phyloP scores from a whole-genome alignment of 2,888 invertebrate genomes.

The Hemithea aestivaria region DNA sequence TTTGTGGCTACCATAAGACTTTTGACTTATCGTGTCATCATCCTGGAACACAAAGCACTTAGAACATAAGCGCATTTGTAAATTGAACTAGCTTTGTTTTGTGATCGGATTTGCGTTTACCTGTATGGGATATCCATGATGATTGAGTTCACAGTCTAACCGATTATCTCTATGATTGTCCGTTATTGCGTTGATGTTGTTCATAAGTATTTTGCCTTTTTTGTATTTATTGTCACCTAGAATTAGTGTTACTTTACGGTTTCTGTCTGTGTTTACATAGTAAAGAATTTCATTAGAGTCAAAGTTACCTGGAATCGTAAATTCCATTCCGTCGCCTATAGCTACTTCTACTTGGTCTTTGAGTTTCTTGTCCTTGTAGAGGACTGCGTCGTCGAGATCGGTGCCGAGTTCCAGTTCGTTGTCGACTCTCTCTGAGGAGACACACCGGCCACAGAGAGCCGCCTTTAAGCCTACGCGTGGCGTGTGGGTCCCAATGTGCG shows the following conservation, averaged over 20 bases:
- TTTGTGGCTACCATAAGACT: slow-evolving; percentile 95
- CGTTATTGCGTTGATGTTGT: slow-evolving; percentile 90
- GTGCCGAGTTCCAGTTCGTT: slow-evolving; percentile 82
- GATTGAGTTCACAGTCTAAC: slow-evolving; percentile 86
- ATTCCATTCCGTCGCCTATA: slow-evolving; percentile 95
- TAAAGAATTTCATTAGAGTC: not conserved
- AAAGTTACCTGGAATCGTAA: slow-evolving; percentile 89
- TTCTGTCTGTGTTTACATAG: too few species aligned
- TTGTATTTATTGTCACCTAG: slow-evolving; percentile 90
- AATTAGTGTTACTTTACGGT: not conserved
- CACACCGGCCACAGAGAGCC: slow-evolving; percentile 82
- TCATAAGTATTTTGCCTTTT: slow-evolving; percentile 88
- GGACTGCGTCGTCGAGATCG: slow-evolving; percentile 89
- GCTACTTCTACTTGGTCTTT: slow-evolving; percentile 94
- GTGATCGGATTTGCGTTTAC: slow-evolving; percentile 33
- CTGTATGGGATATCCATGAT: slow-evolving; percentile 83
- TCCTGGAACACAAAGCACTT: slow-evolving; percentile 61
- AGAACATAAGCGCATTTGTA: slow-evolving; percentile 14
- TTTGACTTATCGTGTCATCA: slow-evolving; percentile 91
- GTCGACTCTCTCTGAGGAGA: slow-evolving; percentile 83
- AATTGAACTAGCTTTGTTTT: not conserved
- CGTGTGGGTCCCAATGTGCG: slow-evolving; percentile 49
- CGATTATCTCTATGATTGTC: slow-evolving; percentile 87
- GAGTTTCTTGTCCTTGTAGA: slow-evolving; percentile 92
- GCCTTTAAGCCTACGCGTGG: slow-evolving; percentile 76